These are phyloP conservation scores for Pseudanteris insignis DNA, from an alignment of 2,888 invertebrate genomes.

Conservation along the genomic window DNA sequence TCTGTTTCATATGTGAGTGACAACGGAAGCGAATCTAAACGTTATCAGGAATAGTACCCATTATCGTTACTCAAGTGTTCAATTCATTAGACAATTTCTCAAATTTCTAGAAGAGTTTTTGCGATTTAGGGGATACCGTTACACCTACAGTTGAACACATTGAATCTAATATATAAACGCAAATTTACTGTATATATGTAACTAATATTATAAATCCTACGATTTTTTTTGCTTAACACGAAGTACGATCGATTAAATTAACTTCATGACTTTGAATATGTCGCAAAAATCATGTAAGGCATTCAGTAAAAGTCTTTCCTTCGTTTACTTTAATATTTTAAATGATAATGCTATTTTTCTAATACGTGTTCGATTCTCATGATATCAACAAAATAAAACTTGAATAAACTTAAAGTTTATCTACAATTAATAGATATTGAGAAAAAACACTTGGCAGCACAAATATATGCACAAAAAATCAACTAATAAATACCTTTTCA, in stretches of 20 bases:
- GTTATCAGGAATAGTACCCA: conserved; percentile 46
- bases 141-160: conserved; percentile 43
- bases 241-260: conserved; percentile 14
- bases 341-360: too few relatives aligned
- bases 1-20: conserved; percentile 49
- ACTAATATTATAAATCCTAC: conserved; percentile 14
- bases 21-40: conserved; percentile 46
- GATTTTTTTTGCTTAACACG: conserved; percentile 11
- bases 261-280: conserved; percentile 8
- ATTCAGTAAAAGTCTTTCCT: too few relatives aligned
- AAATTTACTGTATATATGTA: conserved; percentile 37
- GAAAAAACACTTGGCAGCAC: conserved; percentile 18
- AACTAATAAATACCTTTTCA: conserved; percentile 26
- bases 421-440: conserved; percentile 39
- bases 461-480: conserved; percentile 31
- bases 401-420: conserved; percentile 18
- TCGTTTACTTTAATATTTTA: too few relatives aligned
- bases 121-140: conserved; percentile 48
- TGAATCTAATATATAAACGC: conserved; percentile 38
- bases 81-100: conserved; percentile 45
- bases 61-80: conserved; percentile 46
- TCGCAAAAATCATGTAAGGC: conserved; percentile 1
- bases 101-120: conserved; percentile 48
- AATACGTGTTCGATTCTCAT: too few relatives aligned
- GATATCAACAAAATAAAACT: too few relatives aligned